These are phyloP conservation scores for Tenrec ecaudatus DNA, from an alignment of 2,113 vertebrate species.

Conservation along the genomic window DNA sequence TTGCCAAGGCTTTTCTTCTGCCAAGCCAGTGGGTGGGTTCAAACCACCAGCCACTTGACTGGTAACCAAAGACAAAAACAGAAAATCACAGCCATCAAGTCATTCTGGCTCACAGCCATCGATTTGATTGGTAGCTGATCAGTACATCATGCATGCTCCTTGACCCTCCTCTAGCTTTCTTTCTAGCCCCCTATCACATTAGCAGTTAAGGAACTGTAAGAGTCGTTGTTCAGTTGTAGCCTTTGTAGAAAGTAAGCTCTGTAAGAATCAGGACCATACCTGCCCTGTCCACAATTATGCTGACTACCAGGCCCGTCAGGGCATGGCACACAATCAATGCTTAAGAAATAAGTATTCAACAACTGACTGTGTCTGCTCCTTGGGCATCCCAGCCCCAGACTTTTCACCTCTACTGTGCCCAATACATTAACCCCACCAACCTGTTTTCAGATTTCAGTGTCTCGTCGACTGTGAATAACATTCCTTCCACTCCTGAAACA, in stretches of 20 bases:
- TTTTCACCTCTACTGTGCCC: background rate
- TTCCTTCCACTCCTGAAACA: background rate
- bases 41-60: background rate
- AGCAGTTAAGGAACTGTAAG: background rate
- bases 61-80: background rate
- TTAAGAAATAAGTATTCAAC: background rate
- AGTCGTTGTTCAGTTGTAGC: background rate
- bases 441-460: constrained; percentile 10
- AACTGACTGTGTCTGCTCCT: background rate
- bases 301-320: background rate
- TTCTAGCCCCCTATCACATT: background rate
- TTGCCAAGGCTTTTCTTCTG: background rate
- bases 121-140: background rate
- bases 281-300: background rate
- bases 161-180: background rate
- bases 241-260: background rate
- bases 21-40: background rate
- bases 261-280: background rate
- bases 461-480: background rate
- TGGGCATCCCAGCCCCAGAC: background rate
- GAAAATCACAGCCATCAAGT: no score
- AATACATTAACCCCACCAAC: background rate
- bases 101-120: no score
- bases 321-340: background rate
- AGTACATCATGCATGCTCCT: background rate